Conservation (phyloP, 2,888 invertebrate genomes). For the Sympetrum striolatum region DNA sequence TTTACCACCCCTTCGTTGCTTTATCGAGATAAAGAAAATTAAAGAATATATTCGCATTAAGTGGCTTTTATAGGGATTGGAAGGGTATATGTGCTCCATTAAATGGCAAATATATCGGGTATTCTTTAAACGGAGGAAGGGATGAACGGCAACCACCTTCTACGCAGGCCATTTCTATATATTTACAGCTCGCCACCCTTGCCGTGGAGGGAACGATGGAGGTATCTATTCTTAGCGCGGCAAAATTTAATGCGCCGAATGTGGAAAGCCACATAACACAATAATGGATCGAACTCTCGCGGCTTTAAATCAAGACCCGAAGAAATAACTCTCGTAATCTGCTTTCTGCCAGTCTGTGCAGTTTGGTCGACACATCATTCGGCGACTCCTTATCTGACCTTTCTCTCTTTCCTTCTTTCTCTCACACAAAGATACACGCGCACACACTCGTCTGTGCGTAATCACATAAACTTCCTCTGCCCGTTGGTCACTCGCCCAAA, state of each 20-base stretch:
- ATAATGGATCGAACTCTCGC: neutral
- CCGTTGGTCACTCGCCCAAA: neutral
- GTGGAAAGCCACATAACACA: neutral
- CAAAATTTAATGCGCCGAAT: neutral
- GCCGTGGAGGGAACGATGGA: neutral
- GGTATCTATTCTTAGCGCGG: neutral
- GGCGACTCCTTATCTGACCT: constrained; percentile 22
- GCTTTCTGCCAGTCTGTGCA: neutral
- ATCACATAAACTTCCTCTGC: constrained; percentile 37
- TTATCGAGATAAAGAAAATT: neutral
- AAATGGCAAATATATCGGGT: neutral
- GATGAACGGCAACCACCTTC: neutral
- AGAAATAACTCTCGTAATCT: constrained; percentile 18
- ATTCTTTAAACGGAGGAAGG: neutral
- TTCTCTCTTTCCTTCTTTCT: neutral
- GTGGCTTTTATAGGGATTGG: neutral
- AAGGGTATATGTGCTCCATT: neutral
- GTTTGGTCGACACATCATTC: constrained; percentile 18
- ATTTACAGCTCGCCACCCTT: neutral
- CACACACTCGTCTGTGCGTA: constrained; percentile 31
- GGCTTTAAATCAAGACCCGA: neutral
- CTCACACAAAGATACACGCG: neutral
- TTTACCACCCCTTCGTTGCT: neutral
- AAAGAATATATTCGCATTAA: neutral
- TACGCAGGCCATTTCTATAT: neutral